Base-by-base conservation (phyloP, 2,797 vertebrate genomes). In the Lagorchestes hirsutus region DNA sequence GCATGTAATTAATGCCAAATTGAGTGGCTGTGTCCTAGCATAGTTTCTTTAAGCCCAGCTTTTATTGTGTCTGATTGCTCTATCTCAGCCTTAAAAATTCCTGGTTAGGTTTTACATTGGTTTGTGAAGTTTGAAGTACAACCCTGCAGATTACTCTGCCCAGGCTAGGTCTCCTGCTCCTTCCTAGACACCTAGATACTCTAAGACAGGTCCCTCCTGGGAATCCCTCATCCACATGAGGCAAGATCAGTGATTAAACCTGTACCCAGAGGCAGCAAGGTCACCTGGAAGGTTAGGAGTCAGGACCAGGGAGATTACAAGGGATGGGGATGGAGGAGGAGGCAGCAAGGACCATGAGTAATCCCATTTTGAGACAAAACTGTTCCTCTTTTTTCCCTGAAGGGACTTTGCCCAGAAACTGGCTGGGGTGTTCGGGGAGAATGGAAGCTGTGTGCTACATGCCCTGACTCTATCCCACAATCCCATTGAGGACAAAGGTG, bases 351-450 rank as follows among this genome's bases (percentile, higher is more conserved):
- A 82, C 95, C 93, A 91, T 58, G 93, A 93, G 56, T 90, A 91
- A 55, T 90, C 95, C 95, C 93, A 94, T 96, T 93, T 93, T 91
- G 95, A 95, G 95, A 96, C 94, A 97, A 93, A 97, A 94, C 93
- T 90, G 27, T 98, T 97, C 97, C 95, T 98, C 96, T 97, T 96
- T 95, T n/a, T 97, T 92, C 96, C 97, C 96, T 93, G 92, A 97
- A 99, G 99, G 98, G 99, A 99, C 98, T 99, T 99, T 97, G 99
- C 99, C 62, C 99, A 99, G 98, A 99, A 99, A 98, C 99, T 99
- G 99, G 99, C 99, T 58, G 98, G 99, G 1, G 99, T 99, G 0
- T 98, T 99, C 98, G 99, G 99, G 4, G 99, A 99, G 98, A 99
- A 99, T 98, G 99, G 99, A 3, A 99, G 98, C 97, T 99, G 99